phyloP scores from a whole-genome alignment of 2,113 vertebrate species.

The Toxostoma redivivum region DNA sequence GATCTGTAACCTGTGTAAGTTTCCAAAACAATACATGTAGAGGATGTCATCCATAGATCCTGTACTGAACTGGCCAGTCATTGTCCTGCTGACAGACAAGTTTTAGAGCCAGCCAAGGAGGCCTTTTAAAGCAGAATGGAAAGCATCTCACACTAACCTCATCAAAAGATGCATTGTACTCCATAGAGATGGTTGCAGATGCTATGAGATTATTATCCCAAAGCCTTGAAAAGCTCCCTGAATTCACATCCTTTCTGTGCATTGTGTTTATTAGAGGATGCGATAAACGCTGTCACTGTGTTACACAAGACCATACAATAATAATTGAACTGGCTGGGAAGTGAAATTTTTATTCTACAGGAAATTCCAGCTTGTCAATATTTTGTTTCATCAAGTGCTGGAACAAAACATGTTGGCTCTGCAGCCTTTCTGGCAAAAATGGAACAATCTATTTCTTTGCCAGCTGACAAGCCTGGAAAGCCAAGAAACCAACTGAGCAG shows the following conservation, averaged over 20 bases:
- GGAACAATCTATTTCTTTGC: slow-evolving; percentile 14
- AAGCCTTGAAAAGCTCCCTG: not conserved
- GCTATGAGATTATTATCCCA: not conserved
- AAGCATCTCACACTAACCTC: not conserved
- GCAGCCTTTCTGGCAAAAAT: slow-evolving; percentile 35
- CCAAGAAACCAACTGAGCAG: slow-evolving; percentile 29
- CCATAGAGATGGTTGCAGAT: not conserved
- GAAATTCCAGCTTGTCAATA: slow-evolving; percentile 59
- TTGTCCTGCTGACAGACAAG: not conserved
- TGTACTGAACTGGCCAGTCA: not conserved
- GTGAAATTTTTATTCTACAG: not conserved
- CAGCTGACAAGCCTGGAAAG: slow-evolving; percentile 11
- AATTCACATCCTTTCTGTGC: slow-evolving; percentile 10
- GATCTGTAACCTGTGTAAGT: not conserved
- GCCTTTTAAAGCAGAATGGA: not conserved
- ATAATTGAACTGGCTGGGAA: slow-evolving; percentile 19
- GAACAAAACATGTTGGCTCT: slow-evolving; percentile 8
- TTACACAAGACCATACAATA: not conserved
- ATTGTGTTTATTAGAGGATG: slow-evolving; percentile 35
- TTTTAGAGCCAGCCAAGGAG: not conserved
- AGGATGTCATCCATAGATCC: not conserved
- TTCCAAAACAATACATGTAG: not conserved
- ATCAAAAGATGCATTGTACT: not conserved
- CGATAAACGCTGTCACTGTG: not conserved
- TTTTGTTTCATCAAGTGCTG: slow-evolving; percentile 20